Percentiles rank a stretch among this genome's conserved stretches.
These are phyloP conservation scores for Morpho achilles DNA, from an alignment of 2,888 invertebrate species.

Conservation along the genomic window DNA sequence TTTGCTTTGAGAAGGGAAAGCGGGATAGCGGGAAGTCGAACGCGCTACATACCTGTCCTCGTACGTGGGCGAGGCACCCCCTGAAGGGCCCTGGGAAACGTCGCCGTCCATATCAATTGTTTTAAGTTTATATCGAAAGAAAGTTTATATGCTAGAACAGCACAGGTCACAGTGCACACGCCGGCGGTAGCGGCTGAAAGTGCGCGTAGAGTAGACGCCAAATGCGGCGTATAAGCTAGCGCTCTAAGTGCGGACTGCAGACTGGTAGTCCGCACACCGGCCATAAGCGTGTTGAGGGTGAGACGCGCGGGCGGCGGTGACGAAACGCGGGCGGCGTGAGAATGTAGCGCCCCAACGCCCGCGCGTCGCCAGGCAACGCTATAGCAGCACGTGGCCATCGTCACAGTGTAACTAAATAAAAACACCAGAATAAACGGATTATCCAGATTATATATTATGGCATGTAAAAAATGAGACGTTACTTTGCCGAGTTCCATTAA, in stretches of 20 bases:
- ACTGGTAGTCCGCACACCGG: conserved; percentile 26
- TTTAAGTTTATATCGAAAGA: too few species aligned
- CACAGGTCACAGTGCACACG: conserved; percentile 16
- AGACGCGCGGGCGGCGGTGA: conserved; percentile 21
- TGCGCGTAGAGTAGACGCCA: conserved; percentile 21
- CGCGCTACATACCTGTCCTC: conserved; percentile 58
- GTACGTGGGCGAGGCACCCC: conserved; percentile 57
- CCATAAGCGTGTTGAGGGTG: conserved; percentile 25
- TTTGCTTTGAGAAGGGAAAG: conserved; percentile 15
- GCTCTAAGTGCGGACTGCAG: conserved; percentile 19
- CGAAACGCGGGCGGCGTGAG: conserved; percentile 33
- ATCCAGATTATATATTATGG: too few species aligned
- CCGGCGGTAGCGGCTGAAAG: conserved; percentile 23
- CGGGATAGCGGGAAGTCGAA: conserved; percentile 17
- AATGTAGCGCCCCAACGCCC: conserved; percentile 54
- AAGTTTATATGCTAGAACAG: not conserved
- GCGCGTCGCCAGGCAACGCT: conserved; percentile 37
- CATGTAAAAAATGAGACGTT: too few species aligned
- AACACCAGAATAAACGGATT: not conserved
- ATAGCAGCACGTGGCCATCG: conserved; percentile 54
- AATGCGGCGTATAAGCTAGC: conserved; percentile 15
- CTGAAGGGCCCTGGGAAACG: conserved; percentile 58
- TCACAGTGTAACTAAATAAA: conserved; percentile 36
- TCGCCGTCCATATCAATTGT: conserved; percentile 54
- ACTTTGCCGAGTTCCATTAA: too few species aligned